Percentiles rank a stretch among this genome's conserved stretches.
These are phyloP conservation scores for Heliothis subflexa DNA, from an alignment of 1,140 invertebrate genomes.

Conservation along the genomic window DNA sequence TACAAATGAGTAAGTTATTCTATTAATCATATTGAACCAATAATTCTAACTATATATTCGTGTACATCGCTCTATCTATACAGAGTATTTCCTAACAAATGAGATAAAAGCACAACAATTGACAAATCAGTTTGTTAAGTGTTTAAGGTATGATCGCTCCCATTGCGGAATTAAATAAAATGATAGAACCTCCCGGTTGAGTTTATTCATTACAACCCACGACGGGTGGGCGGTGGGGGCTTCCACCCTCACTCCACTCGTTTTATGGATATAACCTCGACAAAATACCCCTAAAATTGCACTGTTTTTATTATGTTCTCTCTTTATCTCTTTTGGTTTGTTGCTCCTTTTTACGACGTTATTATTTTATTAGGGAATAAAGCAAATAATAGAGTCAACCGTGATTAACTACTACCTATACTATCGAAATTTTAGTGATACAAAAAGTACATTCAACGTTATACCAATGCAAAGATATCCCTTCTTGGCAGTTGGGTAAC, in stretches of 20 bases:
- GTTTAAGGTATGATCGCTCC: constrained; percentile 78
- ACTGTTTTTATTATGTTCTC: constrained; percentile 85
- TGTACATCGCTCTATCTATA: too few species aligned
- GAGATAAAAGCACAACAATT: constrained; percentile 41
- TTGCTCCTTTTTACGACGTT: constrained; percentile 81
- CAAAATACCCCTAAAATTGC: constrained; percentile 86
- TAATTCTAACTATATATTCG: too few species aligned
- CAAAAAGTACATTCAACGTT: too few species aligned
- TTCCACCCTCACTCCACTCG: constrained; percentile 70
- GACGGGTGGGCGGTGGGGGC: constrained; percentile 59
- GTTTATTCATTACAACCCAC: constrained; percentile 85
- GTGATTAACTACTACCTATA: constrained; percentile 32
- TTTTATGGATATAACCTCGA: constrained; percentile 86
- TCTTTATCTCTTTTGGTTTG: constrained; percentile 85
- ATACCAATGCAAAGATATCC: too few species aligned
- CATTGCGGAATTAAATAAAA: constrained; percentile 82
- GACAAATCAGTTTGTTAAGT: constrained; percentile 73
- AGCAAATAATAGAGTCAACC: constrained; percentile 49
- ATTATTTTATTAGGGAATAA: constrained; percentile 82
- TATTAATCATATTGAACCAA: too few species aligned
- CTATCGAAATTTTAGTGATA: not conserved
- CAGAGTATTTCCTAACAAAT: not conserved
- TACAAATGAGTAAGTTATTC: too few species aligned
- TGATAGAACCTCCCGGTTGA: constrained; percentile 71
- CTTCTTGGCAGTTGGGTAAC: too few species aligned